Evolutionary conservation across 1,140 invertebrate species (phyloP), one percentile per base, ranked within the genome.

Genomic region (Brachionus manjavacas): DNA sequence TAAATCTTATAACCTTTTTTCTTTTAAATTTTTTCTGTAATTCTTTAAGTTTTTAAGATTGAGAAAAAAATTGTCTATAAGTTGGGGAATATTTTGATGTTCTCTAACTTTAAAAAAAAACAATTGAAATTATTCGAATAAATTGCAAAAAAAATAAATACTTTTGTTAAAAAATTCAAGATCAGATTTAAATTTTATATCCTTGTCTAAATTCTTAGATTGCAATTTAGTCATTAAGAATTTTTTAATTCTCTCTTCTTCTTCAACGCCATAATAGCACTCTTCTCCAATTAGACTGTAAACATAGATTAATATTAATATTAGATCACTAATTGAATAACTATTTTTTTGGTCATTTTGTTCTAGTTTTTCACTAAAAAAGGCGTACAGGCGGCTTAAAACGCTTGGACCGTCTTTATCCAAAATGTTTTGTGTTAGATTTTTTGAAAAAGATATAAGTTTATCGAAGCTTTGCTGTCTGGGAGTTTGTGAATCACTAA

Each of bases 331-430:
- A 11, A 81, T 28, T 12, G 11, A 35, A 49, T 76, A 49, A 25
- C 39, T 52, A 49, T 35, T 28, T 28, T 52, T 25, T n/a, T 81
- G 16, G 12, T 81, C 52, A 12, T 23, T 41, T 25, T 35, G n/a
- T 3, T 68, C 64, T 23, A 46, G 20, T 43, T 60, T 60, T 41
- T 81, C 79, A 35, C 31, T 64, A 46, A 81, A 81, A 25, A 81
- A 68, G 12, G 79, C 52, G 43, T 81, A 81, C 1, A 81, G 9
- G 1, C 79, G 49, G 20, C 52, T 81, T 35, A 81, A 64, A 23
- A 68, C 52, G 66, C 79, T 81, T 25, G 79, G 79, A 20, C 79
- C 79, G 39, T 81, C 79, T 46, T 81, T 81, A 25, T 81, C 52
- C 28, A 81, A 35, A 28, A 81, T 28, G 14, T 41, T 81, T 60